Evolutionary conservation across 2,888 invertebrate genomes (phyloP).

Genomic region (Stenodera caucasica): DNA sequence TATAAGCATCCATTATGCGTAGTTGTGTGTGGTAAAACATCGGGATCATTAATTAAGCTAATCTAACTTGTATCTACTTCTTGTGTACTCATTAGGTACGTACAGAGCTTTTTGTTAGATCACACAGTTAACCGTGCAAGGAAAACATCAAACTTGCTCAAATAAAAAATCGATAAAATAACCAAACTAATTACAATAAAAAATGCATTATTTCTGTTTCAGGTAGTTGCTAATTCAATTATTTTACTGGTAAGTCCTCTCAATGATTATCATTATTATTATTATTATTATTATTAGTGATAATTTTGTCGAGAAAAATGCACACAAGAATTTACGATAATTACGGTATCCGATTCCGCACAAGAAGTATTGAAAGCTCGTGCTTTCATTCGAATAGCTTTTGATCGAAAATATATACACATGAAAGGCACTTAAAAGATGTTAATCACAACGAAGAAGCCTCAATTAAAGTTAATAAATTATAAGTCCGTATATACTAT

Average conservation of each 20-base stretch:
- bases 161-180: not conserved
- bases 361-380: not conserved
- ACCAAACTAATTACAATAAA: not conserved
- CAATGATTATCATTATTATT: not conserved
- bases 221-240: slow-evolving; percentile 11
- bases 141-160: slow-evolving; percentile 14
- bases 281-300: not conserved
- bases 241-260: not conserved
- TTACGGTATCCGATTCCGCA: not conserved
- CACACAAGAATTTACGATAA: not conserved
- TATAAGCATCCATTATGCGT: slow-evolving; percentile 11
- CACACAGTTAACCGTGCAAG: slow-evolving; percentile 32
- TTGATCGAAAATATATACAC: not conserved
- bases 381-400: not conserved
- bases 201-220: slow-evolving; percentile 14
- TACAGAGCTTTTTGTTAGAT: slow-evolving; percentile 35
- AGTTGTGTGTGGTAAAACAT: slow-evolving; percentile 24
- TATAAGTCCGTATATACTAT: slow-evolving; percentile 15
- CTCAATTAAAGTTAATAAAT: slow-evolving; percentile 27
- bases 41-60: slow-evolving; percentile 35
- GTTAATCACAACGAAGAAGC: slow-evolving; percentile 25
- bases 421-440: slow-evolving; percentile 15
- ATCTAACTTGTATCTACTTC: slow-evolving; percentile 35
- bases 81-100: slow-evolving; percentile 31
- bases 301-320: not conserved